Conservation (phyloP, 2,113 vertebrate species). For the Theristicus caerulescens region DNA sequence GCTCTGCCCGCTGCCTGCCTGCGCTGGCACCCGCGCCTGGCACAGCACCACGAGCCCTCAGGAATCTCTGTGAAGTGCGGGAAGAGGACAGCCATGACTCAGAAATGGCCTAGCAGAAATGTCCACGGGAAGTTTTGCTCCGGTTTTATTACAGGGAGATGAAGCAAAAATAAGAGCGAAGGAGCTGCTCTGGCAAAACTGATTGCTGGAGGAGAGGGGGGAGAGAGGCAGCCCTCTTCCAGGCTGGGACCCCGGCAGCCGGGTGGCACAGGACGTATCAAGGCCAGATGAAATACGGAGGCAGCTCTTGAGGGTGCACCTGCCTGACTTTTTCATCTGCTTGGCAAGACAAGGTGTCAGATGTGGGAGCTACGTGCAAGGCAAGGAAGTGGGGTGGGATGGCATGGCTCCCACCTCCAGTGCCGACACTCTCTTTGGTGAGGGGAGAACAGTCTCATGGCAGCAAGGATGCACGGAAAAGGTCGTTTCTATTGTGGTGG, state of each 20-base stretch:
- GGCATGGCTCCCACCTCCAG: not conserved
- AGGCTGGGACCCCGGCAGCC: not conserved
- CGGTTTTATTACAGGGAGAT: not conserved
- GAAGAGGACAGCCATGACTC: not conserved
- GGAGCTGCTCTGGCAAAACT: not conserved
- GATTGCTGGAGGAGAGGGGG: not conserved
- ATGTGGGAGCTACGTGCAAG: not conserved
- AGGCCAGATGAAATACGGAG: not conserved
- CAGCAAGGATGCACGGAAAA: not conserved
- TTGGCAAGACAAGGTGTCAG: slow-evolving; percentile 30
- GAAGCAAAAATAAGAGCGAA: not conserved
- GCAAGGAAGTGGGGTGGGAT: not conserved
- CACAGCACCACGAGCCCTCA: not conserved
- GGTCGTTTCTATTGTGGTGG: not conserved
- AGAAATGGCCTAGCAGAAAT: not conserved
- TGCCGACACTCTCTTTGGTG: not conserved
- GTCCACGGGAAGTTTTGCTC: not conserved
- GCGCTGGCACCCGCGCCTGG: not conserved
- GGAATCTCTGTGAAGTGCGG: rapidly evolving
- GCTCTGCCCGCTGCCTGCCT: not conserved
- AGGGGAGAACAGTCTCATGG: rapidly evolving
- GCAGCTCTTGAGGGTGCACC: not conserved
- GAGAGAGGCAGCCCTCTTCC: not conserved
- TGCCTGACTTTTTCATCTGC: slow-evolving; percentile 66
- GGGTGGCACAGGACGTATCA: not conserved